Evolutionary conservation across 2,888 invertebrate species (phyloP).

Genomic region (Sarcophaga carnaria): DNA sequence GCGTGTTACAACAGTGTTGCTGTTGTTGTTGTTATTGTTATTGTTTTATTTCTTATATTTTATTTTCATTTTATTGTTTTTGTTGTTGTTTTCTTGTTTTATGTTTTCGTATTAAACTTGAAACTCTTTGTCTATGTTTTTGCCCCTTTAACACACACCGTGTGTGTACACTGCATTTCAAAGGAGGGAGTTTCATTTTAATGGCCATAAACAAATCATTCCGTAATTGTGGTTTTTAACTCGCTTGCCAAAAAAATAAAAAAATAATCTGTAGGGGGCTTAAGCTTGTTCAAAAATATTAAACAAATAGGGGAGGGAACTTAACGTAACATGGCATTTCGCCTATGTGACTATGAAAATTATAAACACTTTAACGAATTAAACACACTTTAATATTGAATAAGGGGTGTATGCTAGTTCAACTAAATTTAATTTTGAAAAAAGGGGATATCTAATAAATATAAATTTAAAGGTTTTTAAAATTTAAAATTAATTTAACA

Average conservation of each 20-base stretch:
- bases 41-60: not conserved
- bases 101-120: conserved; percentile 41
- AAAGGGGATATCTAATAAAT: no score
- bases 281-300: no score
- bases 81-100: not conserved
- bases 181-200: conserved; percentile 43
- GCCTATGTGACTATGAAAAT: no score
- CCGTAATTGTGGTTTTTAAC: not conserved
- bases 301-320: no score
- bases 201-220: conserved; percentile 32
- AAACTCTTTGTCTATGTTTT: conserved; percentile 19
- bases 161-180: not conserved
- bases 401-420: no score
- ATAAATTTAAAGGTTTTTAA: no score
- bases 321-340: no score
- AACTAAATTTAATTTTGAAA: no score
- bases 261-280: not conserved
- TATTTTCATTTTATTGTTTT: not conserved
- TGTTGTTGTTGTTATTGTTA: conserved; percentile 11
- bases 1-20: conserved; percentile 56
- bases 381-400: no score
- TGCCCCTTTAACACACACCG: not conserved
- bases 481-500: no score
- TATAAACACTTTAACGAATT: no score
- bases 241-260: no score